phyloP scores from a whole-genome alignment of 2,888 invertebrate species.

The Petrophora chlorosata region DNA sequence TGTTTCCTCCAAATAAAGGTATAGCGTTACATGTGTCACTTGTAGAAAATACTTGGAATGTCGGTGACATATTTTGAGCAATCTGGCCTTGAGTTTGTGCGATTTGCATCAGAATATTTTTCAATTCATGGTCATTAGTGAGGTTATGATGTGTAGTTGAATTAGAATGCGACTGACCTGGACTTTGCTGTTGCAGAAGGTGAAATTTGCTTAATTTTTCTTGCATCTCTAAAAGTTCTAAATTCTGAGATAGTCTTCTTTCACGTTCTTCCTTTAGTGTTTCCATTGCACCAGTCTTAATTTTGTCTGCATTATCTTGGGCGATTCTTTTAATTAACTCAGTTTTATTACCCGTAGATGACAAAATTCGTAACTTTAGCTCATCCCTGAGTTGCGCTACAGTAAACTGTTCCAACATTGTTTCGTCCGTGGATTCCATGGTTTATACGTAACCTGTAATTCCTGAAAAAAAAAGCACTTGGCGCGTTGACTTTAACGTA shows the following conservation, averaged over 20 bases:
- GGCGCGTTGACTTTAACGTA: neutral
- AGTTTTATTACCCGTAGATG: neutral
- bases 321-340: neutral
- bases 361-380: neutral
- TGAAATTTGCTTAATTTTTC: neutral
- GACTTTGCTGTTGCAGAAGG: neutral
- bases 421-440: no score
- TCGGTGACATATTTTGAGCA: neutral
- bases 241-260: neutral
- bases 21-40: neutral
- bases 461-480: neutral
- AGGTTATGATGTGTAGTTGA: neutral
- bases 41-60: neutral
- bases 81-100: neutral
- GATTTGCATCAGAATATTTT: neutral
- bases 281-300: neutral
- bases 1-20: slow-evolving; percentile 3
- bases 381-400: neutral
- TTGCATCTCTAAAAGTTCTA: neutral
- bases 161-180: neutral
- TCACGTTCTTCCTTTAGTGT: neutral
- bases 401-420: neutral
- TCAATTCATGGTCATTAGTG: neutral
- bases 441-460: no score
- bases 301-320: neutral